Evolutionary conservation across 2,113 vertebrate species (phyloP).

Genomic region (Anser cygnoides): DNA sequence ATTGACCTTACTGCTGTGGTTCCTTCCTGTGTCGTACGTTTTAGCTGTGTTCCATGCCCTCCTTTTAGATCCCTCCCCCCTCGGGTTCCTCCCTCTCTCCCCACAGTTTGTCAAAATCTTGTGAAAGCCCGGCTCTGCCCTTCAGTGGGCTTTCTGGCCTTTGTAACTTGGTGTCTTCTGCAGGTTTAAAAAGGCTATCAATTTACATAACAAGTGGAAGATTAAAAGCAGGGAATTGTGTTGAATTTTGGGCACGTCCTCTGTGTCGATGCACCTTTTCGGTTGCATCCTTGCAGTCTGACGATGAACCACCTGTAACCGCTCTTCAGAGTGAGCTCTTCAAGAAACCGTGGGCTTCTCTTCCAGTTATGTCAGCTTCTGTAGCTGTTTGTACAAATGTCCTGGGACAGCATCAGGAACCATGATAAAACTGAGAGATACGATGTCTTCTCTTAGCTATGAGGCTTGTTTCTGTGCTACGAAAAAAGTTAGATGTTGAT

Average conservation of each 20-base stretch:
- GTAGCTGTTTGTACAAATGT: neutral
- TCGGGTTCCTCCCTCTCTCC: neutral
- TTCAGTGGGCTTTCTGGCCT: neutral
- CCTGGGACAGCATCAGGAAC: neutral
- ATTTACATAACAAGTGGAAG: neutral
- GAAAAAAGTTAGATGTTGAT: neutral
- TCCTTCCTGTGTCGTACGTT: neutral
- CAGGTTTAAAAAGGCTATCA: neutral
- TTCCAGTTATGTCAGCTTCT: neutral
- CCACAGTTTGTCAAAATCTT: neutral
- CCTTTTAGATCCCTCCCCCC: neutral
- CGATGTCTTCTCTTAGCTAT: neutral
- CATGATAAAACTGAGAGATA: neutral
- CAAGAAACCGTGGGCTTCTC: neutral
- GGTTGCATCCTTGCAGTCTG: neutral
- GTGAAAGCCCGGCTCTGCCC: neutral
- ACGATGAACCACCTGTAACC: accelerated
- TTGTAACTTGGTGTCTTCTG: neutral
- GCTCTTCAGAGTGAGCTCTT: neutral
- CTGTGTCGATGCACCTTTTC: accelerated
- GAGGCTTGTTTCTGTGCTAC: neutral
- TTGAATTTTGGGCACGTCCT: neutral
- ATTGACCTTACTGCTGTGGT: neutral
- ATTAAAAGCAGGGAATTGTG: neutral
- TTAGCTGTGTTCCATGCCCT: neutral